Evolutionary conservation across 2,888 invertebrate genomes (phyloP).

Genomic region (Eupithecia centaureata): DNA sequence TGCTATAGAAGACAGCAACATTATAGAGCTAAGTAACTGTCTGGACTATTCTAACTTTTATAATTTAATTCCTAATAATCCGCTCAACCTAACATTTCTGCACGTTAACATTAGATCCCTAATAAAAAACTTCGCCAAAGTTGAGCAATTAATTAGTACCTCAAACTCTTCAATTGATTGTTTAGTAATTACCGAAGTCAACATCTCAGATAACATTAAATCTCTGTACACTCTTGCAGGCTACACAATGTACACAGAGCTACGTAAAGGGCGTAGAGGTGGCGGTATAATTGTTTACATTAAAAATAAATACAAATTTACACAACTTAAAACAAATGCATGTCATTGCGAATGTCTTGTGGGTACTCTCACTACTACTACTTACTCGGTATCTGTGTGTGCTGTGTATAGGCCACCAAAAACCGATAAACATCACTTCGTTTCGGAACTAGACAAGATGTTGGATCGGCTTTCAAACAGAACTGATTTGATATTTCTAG

Average conservation of each 20-base stretch:
- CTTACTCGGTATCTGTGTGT: not conserved
- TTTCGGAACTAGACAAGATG: constrained; percentile 3
- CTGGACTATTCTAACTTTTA: too few species aligned
- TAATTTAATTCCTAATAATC: too few species aligned
- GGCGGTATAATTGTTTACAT: constrained; percentile 17
- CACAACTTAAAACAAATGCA: not conserved
- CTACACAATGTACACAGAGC: constrained; percentile 13
- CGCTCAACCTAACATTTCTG: too few species aligned
- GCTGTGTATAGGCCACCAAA: constrained; percentile 13
- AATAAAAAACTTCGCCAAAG: too few species aligned
- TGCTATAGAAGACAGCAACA: too few species aligned
- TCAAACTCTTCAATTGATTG: not conserved
- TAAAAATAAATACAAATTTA: constrained; percentile 15
- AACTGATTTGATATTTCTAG: constrained; percentile 9
- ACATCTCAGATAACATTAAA: constrained; percentile 1
- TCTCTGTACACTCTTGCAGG: constrained; percentile 4
- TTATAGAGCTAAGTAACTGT: too few species aligned
- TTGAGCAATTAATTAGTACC: too few species aligned
- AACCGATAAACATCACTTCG: constrained; percentile 11
- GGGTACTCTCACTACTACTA: constrained; percentile 7
- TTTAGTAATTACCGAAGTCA: not conserved
- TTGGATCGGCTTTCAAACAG: not conserved
- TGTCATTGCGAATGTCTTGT: constrained; percentile 13
- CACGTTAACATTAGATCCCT: too few species aligned
- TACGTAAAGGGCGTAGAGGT: constrained; percentile 3